Evolutionary conservation across 2,113 vertebrate genomes (phyloP).

Genomic region (Aldabrachelys gigantea): DNA sequence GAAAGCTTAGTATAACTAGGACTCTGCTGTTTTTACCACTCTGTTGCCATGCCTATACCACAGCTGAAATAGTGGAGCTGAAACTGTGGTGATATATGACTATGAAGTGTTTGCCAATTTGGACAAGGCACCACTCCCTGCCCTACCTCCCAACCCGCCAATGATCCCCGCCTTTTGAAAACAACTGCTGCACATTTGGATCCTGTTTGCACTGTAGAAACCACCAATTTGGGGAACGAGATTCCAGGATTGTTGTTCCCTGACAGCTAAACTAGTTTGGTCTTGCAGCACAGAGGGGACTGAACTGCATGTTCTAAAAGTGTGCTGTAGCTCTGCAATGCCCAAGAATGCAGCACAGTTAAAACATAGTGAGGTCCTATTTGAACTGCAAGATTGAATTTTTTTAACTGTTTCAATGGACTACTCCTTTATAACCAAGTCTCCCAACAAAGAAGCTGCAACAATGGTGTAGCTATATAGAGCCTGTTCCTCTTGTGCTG

Average conservation of each 20-base stretch:
- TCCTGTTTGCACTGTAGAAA: background rate
- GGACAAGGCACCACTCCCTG: background rate
- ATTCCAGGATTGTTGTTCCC: background rate
- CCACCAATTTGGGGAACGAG: background rate
- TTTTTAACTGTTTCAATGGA: background rate
- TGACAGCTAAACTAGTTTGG: background rate
- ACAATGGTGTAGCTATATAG: background rate
- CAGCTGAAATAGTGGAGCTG: background rate
- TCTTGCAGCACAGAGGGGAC: background rate
- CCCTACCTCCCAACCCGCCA: background rate
- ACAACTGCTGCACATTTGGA: background rate
- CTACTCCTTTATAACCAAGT: background rate
- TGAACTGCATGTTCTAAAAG: background rate
- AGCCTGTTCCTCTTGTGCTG: background rate
- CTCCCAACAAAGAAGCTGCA: background rate
- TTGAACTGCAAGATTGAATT: background rate
- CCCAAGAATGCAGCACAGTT: background rate
- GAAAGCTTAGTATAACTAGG: background rate
- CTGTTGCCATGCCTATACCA: background rate
- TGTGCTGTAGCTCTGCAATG: background rate
- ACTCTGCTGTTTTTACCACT: rapidly evolving
- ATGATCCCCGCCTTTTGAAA: background rate
- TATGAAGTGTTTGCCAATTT: background rate
- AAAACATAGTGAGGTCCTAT: background rate
- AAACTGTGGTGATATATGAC: background rate